Conservation (phyloP, 2,888 invertebrate species). For the Ornithoptera alexandrae region DNA sequence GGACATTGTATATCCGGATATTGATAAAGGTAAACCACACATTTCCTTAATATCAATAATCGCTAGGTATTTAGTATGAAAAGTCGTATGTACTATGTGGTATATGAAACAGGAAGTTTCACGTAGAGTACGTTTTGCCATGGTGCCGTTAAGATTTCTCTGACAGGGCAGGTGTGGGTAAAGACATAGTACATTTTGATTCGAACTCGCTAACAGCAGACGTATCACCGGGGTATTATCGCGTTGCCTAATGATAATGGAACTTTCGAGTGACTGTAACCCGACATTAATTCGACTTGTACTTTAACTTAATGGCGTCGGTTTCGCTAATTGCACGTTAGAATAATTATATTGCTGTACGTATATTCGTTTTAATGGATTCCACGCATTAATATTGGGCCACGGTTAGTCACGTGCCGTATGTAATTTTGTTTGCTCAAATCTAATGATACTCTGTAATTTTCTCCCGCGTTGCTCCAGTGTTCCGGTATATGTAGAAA, state of each 20-base stretch:
- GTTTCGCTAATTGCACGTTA: slow-evolving; percentile 77
- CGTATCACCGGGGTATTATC: slow-evolving; percentile 65
- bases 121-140: neutral
- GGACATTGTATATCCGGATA: no score
- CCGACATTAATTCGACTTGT: slow-evolving; percentile 76
- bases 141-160: neutral
- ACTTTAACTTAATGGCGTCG: slow-evolving; percentile 74
- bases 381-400: slow-evolving; percentile 55
- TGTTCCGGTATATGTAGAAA: slow-evolving; percentile 19
- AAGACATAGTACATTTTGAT: slow-evolving; percentile 15
- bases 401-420: slow-evolving; percentile 47
- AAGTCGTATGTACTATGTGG: no score
- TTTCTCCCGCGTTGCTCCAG: slow-evolving; percentile 30
- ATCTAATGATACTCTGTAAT: slow-evolving; percentile 41
- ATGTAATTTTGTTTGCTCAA: slow-evolving; percentile 42
- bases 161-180: slow-evolving; percentile 14
- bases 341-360: slow-evolving; percentile 72
- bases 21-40: no score
- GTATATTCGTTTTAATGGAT: slow-evolving; percentile 71
- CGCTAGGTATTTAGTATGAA: no score
- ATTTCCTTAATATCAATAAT: no score
- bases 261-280: slow-evolving; percentile 76
- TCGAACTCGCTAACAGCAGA: slow-evolving; percentile 33
- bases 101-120: no score
- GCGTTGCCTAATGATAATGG: slow-evolving; percentile 76